Conservation (phyloP, 2,888 invertebrate species). For the Lycophotia porphyrea region DNA sequence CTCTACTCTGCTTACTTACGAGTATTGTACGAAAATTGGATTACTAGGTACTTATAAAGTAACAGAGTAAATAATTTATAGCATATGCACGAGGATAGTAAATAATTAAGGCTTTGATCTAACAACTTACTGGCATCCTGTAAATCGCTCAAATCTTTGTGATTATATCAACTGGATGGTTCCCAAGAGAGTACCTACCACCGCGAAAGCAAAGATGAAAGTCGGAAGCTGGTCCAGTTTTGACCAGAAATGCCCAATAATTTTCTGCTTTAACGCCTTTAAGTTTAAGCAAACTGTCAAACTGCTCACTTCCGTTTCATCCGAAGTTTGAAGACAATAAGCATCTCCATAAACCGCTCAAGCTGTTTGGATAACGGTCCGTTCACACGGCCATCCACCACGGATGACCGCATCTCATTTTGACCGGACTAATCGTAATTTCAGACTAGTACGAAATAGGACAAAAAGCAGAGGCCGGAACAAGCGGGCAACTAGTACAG, state of each 20-base stretch:
- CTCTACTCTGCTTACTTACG: too few relatives aligned
- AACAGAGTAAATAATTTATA: not conserved
- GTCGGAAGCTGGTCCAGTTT: slow-evolving; percentile 31
- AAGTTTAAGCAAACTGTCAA: slow-evolving; percentile 58
- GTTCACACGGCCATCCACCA: slow-evolving; percentile 88
- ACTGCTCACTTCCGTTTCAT: slow-evolving; percentile 62
- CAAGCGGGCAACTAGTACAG: slow-evolving; percentile 89
- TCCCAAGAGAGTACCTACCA: not conserved
- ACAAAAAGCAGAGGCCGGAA: slow-evolving; percentile 88
- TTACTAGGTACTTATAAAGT: not conserved
- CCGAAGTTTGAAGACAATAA: slow-evolving; percentile 50
- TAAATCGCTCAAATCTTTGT: not conserved
- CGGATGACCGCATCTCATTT: slow-evolving; percentile 88
- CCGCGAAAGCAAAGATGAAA: not conserved
- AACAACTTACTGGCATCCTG: not conserved
- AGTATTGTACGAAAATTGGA: not conserved
- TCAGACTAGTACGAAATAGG: slow-evolving; percentile 87
- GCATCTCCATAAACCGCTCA: slow-evolving; percentile 75
- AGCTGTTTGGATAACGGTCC: slow-evolving; percentile 85
- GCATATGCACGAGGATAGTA: not conserved
- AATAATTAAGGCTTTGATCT: not conserved
- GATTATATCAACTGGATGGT: not conserved
- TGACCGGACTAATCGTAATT: slow-evolving; percentile 88
- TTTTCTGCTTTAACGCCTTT: slow-evolving; percentile 55
- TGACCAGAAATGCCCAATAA: slow-evolving; percentile 32